These are phyloP conservation scores for Sphyrna mokarran DNA, from an alignment of 2,113 vertebrate species.

Conservation along the genomic window DNA sequence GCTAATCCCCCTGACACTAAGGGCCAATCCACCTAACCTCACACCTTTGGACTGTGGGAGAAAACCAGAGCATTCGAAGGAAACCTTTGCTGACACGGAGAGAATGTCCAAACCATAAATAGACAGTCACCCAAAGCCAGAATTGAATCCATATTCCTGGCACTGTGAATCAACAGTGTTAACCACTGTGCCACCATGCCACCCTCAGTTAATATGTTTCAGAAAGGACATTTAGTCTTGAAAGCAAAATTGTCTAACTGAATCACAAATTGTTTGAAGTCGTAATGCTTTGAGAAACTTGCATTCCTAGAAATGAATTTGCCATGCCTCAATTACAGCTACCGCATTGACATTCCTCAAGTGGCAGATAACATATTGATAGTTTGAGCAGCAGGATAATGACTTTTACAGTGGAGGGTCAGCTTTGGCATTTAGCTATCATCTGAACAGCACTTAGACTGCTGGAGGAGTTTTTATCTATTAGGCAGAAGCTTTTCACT, in stretches of 20 bases:
- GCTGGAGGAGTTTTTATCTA: too few species aligned
- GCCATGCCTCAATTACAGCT: neutral
- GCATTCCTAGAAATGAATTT: constrained; percentile 6
- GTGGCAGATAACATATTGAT: neutral
- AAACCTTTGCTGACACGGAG: too few species aligned
- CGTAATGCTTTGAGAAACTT: neutral
- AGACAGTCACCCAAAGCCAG: too few species aligned
- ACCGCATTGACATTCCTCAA: neutral
- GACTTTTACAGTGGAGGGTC: neutral
- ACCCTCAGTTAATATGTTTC: too few species aligned
- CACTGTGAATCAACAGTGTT: too few species aligned
- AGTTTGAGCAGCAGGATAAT: neutral
- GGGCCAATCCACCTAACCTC: too few species aligned
- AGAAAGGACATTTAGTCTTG: neutral
- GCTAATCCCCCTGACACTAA: too few species aligned
- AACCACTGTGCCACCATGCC: too few species aligned
- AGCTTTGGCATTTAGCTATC: neutral
- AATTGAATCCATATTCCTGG: too few species aligned
- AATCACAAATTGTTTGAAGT: neutral
- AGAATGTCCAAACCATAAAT: too few species aligned
- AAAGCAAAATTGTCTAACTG: neutral
- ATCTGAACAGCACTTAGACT: neutral
- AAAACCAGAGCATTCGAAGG: too few species aligned
- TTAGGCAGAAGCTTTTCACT: neutral
- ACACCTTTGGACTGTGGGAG: too few species aligned